These are phyloP conservation scores for Sander vitreus DNA, from an alignment of 2,113 vertebrate species.

Conservation along the genomic window DNA sequence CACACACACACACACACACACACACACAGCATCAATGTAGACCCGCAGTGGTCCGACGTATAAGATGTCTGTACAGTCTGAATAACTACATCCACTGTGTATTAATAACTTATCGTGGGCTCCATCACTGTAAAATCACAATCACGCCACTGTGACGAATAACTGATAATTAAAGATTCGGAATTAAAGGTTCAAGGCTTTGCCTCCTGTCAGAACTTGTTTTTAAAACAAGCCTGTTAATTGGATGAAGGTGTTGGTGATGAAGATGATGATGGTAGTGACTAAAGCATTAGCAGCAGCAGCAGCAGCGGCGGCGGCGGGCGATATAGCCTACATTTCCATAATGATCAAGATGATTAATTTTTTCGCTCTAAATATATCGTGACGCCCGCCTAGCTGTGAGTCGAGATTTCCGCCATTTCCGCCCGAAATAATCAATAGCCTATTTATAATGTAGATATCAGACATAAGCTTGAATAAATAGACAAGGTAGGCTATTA, in stretches of 20 bases:
- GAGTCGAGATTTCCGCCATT: constrained; percentile 56
- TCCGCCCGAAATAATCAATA: constrained; percentile 58
- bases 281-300: constrained; percentile 69
- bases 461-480: constrained; percentile 23
- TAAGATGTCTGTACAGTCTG: constrained; percentile 51
- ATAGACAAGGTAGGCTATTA: neutral
- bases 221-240: constrained; percentile 73
- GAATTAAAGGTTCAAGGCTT: constrained; percentile 36
- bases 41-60: constrained; percentile 67
- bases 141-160: constrained; percentile 61
- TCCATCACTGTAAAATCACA: constrained; percentile 42
- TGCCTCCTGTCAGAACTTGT: constrained; percentile 67
- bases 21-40: constrained; percentile 31
- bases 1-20: neutral
- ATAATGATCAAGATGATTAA: constrained; percentile 72
- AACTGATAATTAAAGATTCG: constrained; percentile 69
- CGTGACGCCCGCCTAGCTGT: constrained; percentile 42
- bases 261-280: constrained; percentile 70
- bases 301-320: constrained; percentile 21
- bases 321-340: constrained; percentile 57
- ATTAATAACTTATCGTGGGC: constrained; percentile 68
- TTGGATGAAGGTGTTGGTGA: constrained; percentile 76
- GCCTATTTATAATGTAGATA: constrained; percentile 57
- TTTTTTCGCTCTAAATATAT: constrained; percentile 69
- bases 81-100: constrained; percentile 46